Percentiles rank a stretch among this genome's conserved stretches.
Evolutionary conservation across 1,140 invertebrate species (phyloP).

Genomic region (Brachionus rubens): DNA sequence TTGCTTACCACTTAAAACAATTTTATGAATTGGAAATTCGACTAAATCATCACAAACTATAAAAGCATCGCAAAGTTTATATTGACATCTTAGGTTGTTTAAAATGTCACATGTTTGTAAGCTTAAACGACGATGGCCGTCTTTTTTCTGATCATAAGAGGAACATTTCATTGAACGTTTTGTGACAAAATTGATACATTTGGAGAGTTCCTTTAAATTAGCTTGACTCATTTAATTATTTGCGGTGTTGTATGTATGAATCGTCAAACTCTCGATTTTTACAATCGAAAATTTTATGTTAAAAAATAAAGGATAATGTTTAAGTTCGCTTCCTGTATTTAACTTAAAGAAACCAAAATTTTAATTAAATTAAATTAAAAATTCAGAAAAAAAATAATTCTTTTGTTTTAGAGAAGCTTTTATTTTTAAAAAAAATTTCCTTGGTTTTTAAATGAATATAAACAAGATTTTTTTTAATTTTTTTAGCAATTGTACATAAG

Average conservation of each 20-base stretch:
- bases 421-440: slow-evolving; percentile 21
- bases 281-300: too few relatives aligned
- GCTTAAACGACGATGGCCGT: neutral
- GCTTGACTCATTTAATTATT: neutral
- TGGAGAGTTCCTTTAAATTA: neutral
- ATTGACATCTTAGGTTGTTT: slow-evolving; percentile 18
- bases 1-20: slow-evolving; percentile 21
- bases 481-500: too few relatives aligned
- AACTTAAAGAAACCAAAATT: too few relatives aligned
- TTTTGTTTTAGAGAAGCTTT: neutral
- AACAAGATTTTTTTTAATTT: neutral
- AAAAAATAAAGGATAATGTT: too few relatives aligned
- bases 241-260: neutral
- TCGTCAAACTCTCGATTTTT: too few relatives aligned
- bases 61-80: slow-evolving; percentile 42
- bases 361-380: too few relatives aligned
- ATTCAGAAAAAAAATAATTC: too few relatives aligned
- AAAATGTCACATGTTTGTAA: slow-evolving; percentile 22
- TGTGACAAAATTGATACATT: neutral
- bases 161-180: slow-evolving; percentile 19
- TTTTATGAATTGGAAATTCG: slow-evolving; percentile 45
- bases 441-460: slow-evolving; percentile 21
- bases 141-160: neutral
- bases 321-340: too few relatives aligned
- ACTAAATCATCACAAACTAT: slow-evolving; percentile 9